These are phyloP conservation scores for Channa argus DNA, from an alignment of 2,113 vertebrate genomes.

Conservation along the genomic window DNA sequence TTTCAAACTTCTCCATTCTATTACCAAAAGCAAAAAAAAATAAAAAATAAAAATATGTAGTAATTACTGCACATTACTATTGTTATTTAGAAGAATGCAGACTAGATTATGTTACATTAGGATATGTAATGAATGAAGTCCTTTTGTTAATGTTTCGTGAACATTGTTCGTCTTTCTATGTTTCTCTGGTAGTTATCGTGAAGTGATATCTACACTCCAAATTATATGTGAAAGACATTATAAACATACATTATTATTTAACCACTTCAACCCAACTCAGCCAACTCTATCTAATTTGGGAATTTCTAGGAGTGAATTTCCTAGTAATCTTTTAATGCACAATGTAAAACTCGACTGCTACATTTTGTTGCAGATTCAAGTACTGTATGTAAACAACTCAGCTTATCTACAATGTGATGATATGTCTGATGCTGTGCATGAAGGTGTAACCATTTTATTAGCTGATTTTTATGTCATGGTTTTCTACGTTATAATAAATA, in stretches of 20 bases:
- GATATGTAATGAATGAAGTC: not conserved
- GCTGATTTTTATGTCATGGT: not conserved
- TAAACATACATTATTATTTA: not conserved
- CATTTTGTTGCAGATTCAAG: slow-evolving; percentile 16
- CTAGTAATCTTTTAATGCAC: not conserved
- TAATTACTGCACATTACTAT: no score
- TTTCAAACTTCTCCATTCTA: slow-evolving; percentile 7
- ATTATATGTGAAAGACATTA: not conserved
- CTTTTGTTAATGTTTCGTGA: not conserved
- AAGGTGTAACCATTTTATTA: slow-evolving; percentile 1
- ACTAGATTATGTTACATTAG: no score
- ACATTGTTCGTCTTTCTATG: not conserved
- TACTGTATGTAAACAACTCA: slow-evolving; percentile 7
- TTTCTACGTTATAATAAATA: no score
- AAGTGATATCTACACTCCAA: not conserved
- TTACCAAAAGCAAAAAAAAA: no score
- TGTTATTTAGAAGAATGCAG: no score
- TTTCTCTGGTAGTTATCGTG: not conserved
- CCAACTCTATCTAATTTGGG: not conserved
- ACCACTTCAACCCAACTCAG: no score
- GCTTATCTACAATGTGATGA: not conserved
- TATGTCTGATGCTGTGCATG: not conserved
- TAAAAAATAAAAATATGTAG: no score
- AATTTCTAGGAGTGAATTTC: not conserved
- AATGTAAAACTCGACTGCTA: not conserved